phyloP scores from a whole-genome alignment of 1,140 invertebrate species.

The Drosophila tristis region DNA sequence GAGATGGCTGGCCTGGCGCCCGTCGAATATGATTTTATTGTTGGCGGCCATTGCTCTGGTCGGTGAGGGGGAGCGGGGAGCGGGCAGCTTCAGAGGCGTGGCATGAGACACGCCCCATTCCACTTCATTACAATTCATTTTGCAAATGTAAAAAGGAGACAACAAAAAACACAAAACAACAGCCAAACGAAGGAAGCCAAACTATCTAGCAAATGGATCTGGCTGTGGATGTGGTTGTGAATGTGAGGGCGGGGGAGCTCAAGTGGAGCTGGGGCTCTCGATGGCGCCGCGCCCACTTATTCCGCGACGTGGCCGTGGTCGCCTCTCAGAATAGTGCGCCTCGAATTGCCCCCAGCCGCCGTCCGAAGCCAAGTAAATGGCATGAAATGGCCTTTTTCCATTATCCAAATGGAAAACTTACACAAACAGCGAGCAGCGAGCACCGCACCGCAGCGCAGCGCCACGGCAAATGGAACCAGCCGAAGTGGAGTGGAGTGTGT shows the following conservation, averaged over 20 bases:
- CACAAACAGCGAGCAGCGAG: conserved; percentile 57
- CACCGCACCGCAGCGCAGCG: neutral
- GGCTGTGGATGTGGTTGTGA: conserved; percentile 12
- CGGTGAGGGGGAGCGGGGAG: conserved; percentile 12
- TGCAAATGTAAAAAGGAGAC: conserved; percentile 76
- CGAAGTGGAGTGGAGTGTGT: conserved; percentile 1
- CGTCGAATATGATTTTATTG: conserved; percentile 83
- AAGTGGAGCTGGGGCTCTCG: conserved; percentile 2
- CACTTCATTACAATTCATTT: conserved; percentile 81
- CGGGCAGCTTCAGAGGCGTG: conserved; percentile 15
- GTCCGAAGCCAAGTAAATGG: conserved; percentile 69
- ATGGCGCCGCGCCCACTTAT: conserved; percentile 75
- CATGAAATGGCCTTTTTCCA: conserved; percentile 84
- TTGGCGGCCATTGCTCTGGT: conserved; percentile 56
- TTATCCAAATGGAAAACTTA: conserved; percentile 84
- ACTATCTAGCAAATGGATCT: conserved; percentile 41
- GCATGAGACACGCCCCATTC: conserved; percentile 55
- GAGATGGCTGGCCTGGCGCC: conserved; percentile 71
- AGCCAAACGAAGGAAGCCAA: conserved; percentile 1
- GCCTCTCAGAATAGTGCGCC: conserved; percentile 69
- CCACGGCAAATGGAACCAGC: conserved; percentile 56
- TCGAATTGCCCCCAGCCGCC: conserved; percentile 64
- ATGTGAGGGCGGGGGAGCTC: no score
- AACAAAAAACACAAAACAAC: conserved; percentile 37
- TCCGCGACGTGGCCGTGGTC: conserved; percentile 30